Base-by-base conservation (phyloP, 2,888 invertebrate genomes). In the Pollenia griseotomentosa region DNA sequence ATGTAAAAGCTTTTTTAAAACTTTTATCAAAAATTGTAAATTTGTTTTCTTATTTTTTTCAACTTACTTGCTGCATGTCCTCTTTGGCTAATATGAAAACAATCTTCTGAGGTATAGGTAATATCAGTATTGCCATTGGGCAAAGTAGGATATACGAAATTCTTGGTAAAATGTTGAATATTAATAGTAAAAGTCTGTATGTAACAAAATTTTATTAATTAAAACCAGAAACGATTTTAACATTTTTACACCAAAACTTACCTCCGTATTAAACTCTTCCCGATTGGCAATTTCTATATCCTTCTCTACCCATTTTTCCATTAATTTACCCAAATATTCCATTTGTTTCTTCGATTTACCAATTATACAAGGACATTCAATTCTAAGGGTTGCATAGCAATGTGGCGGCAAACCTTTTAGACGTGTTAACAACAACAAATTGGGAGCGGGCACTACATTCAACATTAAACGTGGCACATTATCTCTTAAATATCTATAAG, bases 31-130 rank as follows among this genome's bases (percentile, higher is more conserved):
- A 33, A 6, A 6, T 33, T 5, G 4, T 33, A 33, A 33, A 23
- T 3, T 6, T 0, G 0, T 33, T 33, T 33, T 33, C 1, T 33
- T 33, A 33, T 33, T 33, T 33, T 33, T 46, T 57, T 70, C 1
- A 10, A 80, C 70, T 82, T 84, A 95, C 95, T 93, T 92, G 92
- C 90, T 2, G 95, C 95, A 86, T 95, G 94, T 16, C 94, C 94
- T 89, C 94, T 95, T 90, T 96, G 95, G 88, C 95, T 95, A 8
- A 95, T 92, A 90, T 96, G 96, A 89, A 96, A 96, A 90, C 96
- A 96, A 90, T 96, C 96, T 53, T 92, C 91, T 0, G 95, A 94
- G 68, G 95, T 91, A 90, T 94, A 95, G 0, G 94, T 92, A 55
- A 93, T 93, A 91, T 96, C 95, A 0, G 93, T 91, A 0, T 88